Percentiles rank a stretch among this genome's conserved stretches.
phyloP scores from a whole-genome alignment of 2,888 invertebrate species.

The Meteorus colon region DNA sequence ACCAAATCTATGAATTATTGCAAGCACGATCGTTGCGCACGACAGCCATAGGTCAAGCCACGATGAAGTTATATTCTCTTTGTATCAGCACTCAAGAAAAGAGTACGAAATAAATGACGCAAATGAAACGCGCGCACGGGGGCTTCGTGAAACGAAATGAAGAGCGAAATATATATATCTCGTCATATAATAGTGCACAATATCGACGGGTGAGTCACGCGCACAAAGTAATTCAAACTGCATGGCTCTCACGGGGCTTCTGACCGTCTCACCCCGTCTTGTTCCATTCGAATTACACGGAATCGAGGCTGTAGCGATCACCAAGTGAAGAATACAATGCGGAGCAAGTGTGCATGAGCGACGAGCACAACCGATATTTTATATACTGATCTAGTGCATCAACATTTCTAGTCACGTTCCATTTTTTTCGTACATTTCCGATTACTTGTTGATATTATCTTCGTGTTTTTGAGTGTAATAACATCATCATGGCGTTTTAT shows the following conservation, averaged over 20 bases:
- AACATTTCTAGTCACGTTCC: not conserved
- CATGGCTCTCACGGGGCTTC: slow-evolving; percentile 40
- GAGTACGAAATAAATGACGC: not conserved
- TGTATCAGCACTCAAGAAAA: not conserved
- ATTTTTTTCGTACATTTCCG: not conserved
- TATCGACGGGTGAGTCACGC: slow-evolving; percentile 37
- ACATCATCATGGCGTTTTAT: not conserved
- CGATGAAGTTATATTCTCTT: not conserved
- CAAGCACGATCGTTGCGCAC: slow-evolving; percentile 18
- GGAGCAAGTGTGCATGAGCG: too few species aligned
- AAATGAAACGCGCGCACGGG: not conserved
- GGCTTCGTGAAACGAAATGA: not conserved
- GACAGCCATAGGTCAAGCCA: slow-evolving; percentile 8
- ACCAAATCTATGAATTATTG: slow-evolving; percentile 3
- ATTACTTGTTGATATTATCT: not conserved
- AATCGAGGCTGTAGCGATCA: slow-evolving; percentile 9
- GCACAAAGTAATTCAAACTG: slow-evolving; percentile 42
- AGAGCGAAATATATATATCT: slow-evolving; percentile 7
- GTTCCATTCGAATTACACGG: slow-evolving; percentile 27
- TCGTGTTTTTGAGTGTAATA: not conserved
- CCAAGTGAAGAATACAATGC: slow-evolving; percentile 12
- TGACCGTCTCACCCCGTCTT: not conserved
- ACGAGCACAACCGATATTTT: too few species aligned
- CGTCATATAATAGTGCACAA: slow-evolving; percentile 4
- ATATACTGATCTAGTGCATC: not conserved